Percentiles rank a stretch among this genome's conserved stretches.
Conservation (phyloP, 2,113 vertebrate species). For the Tachysurus fulvidraco region DNA sequence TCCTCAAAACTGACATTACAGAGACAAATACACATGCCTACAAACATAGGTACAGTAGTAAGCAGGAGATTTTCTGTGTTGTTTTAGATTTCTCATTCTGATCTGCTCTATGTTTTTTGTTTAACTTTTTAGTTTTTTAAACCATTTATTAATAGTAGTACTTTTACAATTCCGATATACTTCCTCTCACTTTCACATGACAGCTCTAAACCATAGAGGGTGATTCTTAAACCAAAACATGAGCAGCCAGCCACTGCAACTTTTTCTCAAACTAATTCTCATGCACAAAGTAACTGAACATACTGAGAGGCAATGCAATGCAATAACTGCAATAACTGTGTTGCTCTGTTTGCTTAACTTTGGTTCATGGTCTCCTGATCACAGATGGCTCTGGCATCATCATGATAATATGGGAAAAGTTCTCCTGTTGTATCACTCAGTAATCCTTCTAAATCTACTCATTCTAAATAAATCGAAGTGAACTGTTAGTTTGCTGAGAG, state of each 20-base stretch:
- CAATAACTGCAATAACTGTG: not conserved
- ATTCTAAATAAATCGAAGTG: not conserved
- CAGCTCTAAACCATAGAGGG: not conserved
- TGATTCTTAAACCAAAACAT: not conserved
- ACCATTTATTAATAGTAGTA: not conserved
- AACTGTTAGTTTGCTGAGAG: not conserved
- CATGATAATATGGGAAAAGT: not conserved
- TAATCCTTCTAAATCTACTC: not conserved
- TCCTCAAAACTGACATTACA: slow-evolving; percentile 34
- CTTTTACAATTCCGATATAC: not conserved
- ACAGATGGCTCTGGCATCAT: not conserved
- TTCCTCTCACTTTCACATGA: not conserved
- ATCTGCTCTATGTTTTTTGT: not conserved
- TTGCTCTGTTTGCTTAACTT: not conserved
- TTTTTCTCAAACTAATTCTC: not conserved
- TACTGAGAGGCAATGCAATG: not conserved
- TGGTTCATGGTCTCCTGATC: not conserved
- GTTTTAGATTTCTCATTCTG: not conserved
- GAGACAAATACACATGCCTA: slow-evolving; percentile 1
- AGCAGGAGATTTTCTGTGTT: not conserved
- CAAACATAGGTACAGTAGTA: not conserved
- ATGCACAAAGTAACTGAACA: not conserved
- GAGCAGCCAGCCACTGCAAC: not conserved
- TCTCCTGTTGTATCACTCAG: not conserved
- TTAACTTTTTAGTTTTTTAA: not conserved